Conservation (phyloP, 2,113 vertebrate species). For the Strix uralensis region DNA sequence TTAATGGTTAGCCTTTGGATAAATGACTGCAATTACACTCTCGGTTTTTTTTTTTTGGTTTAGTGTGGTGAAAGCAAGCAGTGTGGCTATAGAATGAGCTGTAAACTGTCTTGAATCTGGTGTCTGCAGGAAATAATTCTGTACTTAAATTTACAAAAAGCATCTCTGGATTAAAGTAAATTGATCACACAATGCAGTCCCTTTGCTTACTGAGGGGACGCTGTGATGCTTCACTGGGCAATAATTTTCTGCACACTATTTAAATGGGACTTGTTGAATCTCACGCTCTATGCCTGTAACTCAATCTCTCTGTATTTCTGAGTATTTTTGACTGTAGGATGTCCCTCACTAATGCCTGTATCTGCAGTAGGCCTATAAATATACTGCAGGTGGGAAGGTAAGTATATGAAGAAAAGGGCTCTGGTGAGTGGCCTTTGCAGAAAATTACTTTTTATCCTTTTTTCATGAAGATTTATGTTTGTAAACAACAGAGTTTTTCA, state of each 20-base stretch:
- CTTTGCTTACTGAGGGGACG: not conserved
- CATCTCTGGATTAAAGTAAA: constrained; percentile 32
- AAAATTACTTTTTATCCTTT: constrained; percentile 74
- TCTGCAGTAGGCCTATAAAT: constrained; percentile 93
- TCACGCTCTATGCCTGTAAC: constrained; percentile 63
- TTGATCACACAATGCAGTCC: not conserved
- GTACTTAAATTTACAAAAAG: constrained; percentile 35
- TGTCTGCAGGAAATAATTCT: constrained; percentile 68
- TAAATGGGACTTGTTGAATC: constrained; percentile 64
- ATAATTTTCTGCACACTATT: constrained; percentile 55
- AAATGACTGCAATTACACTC: not conserved
- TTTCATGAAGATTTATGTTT: constrained; percentile 47
- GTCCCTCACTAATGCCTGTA: constrained; percentile 86
- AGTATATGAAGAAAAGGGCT: constrained; percentile 88
- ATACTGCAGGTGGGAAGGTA: constrained; percentile 89
- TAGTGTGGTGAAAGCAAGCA: not conserved
- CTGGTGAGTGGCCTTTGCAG: constrained; percentile 89
- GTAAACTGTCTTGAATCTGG: constrained; percentile 15
- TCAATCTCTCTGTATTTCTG: constrained; percentile 78
- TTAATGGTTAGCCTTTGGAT: not conserved
- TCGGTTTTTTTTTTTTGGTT: not conserved
- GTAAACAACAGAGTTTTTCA: constrained; percentile 77
- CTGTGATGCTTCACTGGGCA: constrained; percentile 30
- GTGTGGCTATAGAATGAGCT: not conserved
- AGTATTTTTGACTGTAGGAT: constrained; percentile 91